A percentile compares a stretch with the other conserved stretches of the same genome.
Conservation (phyloP, 1,140 invertebrate genomes). For the Akabosia matsudoensis region DNA sequence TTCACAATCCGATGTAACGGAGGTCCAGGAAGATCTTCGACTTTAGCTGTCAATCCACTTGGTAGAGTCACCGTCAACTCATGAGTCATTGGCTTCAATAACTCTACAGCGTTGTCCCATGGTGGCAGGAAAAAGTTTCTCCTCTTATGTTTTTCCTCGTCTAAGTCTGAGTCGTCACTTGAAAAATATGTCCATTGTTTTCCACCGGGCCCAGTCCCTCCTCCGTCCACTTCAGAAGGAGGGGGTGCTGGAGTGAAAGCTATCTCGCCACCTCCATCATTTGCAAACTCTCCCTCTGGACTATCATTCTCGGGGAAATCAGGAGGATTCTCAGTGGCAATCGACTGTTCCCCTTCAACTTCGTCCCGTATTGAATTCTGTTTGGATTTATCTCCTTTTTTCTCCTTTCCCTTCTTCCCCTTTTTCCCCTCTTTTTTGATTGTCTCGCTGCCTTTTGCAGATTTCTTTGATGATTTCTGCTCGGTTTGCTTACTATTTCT, state of each 20-base stretch:
- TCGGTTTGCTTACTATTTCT: neutral
- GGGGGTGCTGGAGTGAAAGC: neutral
- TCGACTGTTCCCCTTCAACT: neutral
- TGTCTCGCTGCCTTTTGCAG: neutral
- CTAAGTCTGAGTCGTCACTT: slow-evolving; percentile 33
- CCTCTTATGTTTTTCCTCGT: neutral
- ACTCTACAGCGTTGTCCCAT: slow-evolving; percentile 19
- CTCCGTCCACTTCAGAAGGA: neutral
- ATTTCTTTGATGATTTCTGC: neutral
- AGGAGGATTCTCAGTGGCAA: neutral
- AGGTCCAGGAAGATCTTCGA: slow-evolving; percentile 22
- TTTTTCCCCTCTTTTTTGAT: neutral
- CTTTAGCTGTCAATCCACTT: slow-evolving; percentile 13
- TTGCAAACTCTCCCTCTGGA: neutral
- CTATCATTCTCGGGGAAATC: neutral
- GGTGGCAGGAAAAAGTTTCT: neutral
- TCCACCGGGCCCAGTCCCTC: neutral
- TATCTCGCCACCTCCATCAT: neutral
- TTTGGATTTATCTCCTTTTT: slow-evolving; percentile 6
- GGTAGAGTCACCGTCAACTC: slow-evolving; percentile 32
- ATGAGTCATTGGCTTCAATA: slow-evolving; percentile 27
- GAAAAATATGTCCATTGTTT: slow-evolving; percentile 31
- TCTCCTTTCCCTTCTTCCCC: neutral
- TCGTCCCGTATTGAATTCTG: neutral
- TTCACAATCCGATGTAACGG: slow-evolving; percentile 28